Conservation (phyloP, 2,113 vertebrate genomes). For the Rhadina sibilatrix region DNA sequence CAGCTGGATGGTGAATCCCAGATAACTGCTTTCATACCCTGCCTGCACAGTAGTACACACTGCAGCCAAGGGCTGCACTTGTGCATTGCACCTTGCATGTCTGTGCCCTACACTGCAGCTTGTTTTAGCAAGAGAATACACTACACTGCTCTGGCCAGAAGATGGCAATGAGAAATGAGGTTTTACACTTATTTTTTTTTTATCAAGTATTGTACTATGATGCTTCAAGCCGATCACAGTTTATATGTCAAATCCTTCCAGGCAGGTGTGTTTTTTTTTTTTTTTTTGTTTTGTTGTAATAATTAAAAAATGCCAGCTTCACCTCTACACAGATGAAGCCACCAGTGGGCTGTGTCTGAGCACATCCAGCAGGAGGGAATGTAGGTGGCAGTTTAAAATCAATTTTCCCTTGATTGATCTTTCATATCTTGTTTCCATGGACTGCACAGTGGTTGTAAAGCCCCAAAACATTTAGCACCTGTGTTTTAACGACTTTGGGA, state of each 20-base stretch:
- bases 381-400: background rate
- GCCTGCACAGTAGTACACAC: background rate
- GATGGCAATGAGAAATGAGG: slow-evolving; percentile 63
- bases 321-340: background rate
- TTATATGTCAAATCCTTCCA: background rate
- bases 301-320: background rate
- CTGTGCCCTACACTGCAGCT: background rate
- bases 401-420: background rate
- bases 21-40: background rate
- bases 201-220: background rate
- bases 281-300: background rate
- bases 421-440: background rate
- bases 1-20: background rate
- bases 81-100: background rate
- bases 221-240: background rate
- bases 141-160: slow-evolving; percentile 59
- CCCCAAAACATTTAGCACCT: background rate
- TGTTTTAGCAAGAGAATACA: background rate
- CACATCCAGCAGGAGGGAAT: background rate
- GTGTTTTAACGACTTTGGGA: background rate
- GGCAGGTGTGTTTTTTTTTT: background rate
- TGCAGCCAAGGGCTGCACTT: background rate
- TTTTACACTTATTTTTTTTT: background rate
- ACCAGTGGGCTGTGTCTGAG: background rate
- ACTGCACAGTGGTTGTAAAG: background rate